phyloP scores from a whole-genome alignment of 2,797 vertebrate species.

The Simalia tracyae region DNA sequence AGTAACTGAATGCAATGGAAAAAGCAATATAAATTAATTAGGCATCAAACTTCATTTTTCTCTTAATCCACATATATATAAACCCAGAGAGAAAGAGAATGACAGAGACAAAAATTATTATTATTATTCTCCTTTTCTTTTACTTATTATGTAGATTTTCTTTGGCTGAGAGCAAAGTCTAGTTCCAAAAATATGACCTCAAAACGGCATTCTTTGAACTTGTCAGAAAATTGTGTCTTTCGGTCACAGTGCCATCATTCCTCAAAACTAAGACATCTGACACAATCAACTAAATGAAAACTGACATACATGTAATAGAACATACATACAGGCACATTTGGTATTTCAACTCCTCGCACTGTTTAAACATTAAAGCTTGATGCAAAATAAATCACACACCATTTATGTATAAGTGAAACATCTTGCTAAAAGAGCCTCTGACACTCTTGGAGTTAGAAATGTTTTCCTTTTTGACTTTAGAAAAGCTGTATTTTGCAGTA shows the following conservation, averaged over 20 bases:
- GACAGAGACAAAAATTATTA: constrained; percentile 13
- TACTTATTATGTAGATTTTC: constrained; percentile 41
- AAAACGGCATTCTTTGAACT: constrained; percentile 74
- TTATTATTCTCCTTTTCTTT: constrained; percentile 34
- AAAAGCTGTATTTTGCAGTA: constrained; percentile 64
- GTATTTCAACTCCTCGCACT: constrained; percentile 80
- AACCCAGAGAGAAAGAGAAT: background rate
- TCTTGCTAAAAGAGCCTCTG: constrained; percentile 72
- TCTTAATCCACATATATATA: constrained; percentile 22
- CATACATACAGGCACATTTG: constrained; percentile 66
- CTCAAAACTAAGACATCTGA: constrained; percentile 80
- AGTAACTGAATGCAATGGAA: background rate
- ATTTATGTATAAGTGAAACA: constrained; percentile 74
- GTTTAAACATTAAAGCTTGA: constrained; percentile 79
- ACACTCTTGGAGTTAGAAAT: constrained; percentile 67
- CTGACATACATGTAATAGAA: constrained; percentile 77
- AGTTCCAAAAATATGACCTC: constrained; percentile 76
- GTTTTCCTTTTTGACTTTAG: constrained; percentile 62
- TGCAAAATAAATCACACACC: constrained; percentile 80
- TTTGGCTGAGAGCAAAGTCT: constrained; percentile 62
- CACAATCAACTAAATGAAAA: constrained; percentile 79
- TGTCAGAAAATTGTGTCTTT: constrained; percentile 77
- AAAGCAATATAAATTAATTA: constrained; percentile 35
- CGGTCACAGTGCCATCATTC: constrained; percentile 74
- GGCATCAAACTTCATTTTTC: constrained; percentile 17